A percentile compares a stretch with the other conserved stretches of the same genome.
Evolutionary conservation across 1,140 invertebrate genomes (phyloP).

Genomic region (Argopecten irradians): DNA sequence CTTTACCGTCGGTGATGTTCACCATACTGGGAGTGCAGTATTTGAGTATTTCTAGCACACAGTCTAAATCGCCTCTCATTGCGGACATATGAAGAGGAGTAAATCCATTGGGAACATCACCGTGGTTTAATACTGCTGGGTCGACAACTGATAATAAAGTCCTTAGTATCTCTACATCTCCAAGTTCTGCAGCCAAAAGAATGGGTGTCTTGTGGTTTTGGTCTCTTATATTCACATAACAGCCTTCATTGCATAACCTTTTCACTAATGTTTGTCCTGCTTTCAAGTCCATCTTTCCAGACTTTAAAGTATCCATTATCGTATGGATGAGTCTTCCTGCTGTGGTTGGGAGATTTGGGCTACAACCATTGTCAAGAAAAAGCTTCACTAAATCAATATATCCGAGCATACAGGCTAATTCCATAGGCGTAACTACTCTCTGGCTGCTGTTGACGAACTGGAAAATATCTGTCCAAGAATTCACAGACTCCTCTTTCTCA

Average conservation of each 20-base stretch:
- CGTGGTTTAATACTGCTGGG: conserved; percentile 41
- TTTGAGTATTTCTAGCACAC: conserved; percentile 55
- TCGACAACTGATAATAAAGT: conserved; percentile 49
- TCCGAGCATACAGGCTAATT: conserved; percentile 58
- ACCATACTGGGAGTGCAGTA: conserved; percentile 44
- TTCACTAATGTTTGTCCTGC: conserved; percentile 44
- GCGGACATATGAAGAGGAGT: conserved; percentile 63
- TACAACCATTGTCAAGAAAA: conserved; percentile 65
- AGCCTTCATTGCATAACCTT: conserved; percentile 50
- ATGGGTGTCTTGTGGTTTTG: conserved; percentile 55
- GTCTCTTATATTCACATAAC: conserved; percentile 62
- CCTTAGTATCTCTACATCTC: conserved; percentile 54
- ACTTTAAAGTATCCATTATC: conserved; percentile 55
- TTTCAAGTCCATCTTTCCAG: conserved; percentile 35
- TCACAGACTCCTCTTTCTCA: neutral
- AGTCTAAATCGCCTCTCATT: conserved; percentile 62
- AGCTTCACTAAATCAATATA: conserved; percentile 58
- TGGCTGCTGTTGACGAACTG: conserved; percentile 33
- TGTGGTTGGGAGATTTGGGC: conserved; percentile 64
- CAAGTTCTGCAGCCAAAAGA: conserved; percentile 59
- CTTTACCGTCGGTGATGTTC: conserved; percentile 51
- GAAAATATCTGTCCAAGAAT: conserved; percentile 33
- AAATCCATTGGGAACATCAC: conserved; percentile 48
- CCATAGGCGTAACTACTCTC: conserved; percentile 50
- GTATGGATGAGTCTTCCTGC: conserved; percentile 62